These are phyloP conservation scores for Ormia ochracea DNA, from an alignment of 2,888 invertebrate genomes.

Conservation along the genomic window DNA sequence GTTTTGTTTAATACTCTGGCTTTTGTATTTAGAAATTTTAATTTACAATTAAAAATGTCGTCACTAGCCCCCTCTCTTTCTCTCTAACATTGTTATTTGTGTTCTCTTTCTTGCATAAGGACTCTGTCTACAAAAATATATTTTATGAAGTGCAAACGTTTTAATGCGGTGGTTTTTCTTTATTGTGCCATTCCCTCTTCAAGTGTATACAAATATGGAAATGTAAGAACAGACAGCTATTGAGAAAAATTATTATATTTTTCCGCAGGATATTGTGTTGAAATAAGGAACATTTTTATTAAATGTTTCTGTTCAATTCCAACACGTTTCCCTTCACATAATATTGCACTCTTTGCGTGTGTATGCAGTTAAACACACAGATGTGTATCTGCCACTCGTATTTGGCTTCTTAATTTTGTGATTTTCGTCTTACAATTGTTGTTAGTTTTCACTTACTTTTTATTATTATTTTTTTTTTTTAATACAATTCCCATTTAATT, in stretches of 20 bases:
- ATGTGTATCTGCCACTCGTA: no score
- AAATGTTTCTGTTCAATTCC: constrained; percentile 70
- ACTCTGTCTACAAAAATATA: constrained; percentile 31
- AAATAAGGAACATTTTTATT: constrained; percentile 19
- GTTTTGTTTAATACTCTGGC: constrained; percentile 3
- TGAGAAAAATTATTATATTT: not conserved
- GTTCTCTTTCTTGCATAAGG: constrained; percentile 21
- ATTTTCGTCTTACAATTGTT: no score
- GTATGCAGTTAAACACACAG: not conserved
- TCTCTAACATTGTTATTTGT: not conserved
- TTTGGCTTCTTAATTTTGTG: no score
- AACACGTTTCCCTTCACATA: constrained; percentile 69
- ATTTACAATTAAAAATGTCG: constrained; percentile 76
- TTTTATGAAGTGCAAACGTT: constrained; percentile 75
- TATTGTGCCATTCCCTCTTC: constrained; percentile 42
- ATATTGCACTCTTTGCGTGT: not conserved
- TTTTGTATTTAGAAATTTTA: constrained; percentile 67
- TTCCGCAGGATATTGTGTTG: constrained; percentile 44
- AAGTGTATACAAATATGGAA: constrained; percentile 21
- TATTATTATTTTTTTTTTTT: no score
- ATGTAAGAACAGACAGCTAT: not conserved
- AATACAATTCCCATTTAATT: no score
- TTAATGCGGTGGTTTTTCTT: constrained; percentile 72
- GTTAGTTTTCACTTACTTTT: no score
- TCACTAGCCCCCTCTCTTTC: constrained; percentile 67